Base-by-base conservation (phyloP, 2,888 invertebrate species). In the Drosophila eohydei region DNA sequence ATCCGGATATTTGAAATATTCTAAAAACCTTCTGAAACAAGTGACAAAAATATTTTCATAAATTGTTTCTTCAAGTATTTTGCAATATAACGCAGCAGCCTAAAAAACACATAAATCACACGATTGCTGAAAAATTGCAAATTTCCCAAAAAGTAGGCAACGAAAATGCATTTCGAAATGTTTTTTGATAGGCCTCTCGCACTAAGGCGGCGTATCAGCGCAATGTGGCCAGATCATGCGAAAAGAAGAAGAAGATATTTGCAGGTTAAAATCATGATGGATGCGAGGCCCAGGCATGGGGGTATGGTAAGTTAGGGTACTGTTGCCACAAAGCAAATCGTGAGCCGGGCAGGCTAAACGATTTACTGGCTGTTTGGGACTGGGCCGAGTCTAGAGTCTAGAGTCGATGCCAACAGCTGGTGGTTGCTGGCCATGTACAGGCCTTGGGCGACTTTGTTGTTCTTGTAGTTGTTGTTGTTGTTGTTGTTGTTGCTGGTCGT, bases 331-430 rank as follows among this genome's bases (percentile, higher is more conserved):
- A 69, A 75, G 52, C 73, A 73, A 77, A 73, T 78, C 66, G 74
- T 78, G 74, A 74, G 78, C 74, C 74, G 66, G 66, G 70, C 78
- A 67, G 67, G 71, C 78, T 78, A 78, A 78, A 78, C 78, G 78
- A 78, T 78, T 78, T 78, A 78, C 78, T 78, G 78, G 77, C 74
- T 62, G 43, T 61, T 36, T 44, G 51, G 62, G 51, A 54, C 44
- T 44, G 54, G 67, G 36, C 52, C 43, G 62, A 61, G 64, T 61
- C 48, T 62, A 36, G 41, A 66, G 71, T 62, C 56, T 62, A 48
- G 66, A 75, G 59, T 65, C 78, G 59, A 32, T 86, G 83, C 83
- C 86, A 83, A 79, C 86, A 81, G 83, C 74, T 83, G 83, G 52
- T 81, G 73, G 85, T 75, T 83, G 66, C 74, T 81, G 72, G 56